Evolutionary conservation across 2,797 vertebrate species (phyloP).

Genomic region (Acridotheres tristis): DNA sequence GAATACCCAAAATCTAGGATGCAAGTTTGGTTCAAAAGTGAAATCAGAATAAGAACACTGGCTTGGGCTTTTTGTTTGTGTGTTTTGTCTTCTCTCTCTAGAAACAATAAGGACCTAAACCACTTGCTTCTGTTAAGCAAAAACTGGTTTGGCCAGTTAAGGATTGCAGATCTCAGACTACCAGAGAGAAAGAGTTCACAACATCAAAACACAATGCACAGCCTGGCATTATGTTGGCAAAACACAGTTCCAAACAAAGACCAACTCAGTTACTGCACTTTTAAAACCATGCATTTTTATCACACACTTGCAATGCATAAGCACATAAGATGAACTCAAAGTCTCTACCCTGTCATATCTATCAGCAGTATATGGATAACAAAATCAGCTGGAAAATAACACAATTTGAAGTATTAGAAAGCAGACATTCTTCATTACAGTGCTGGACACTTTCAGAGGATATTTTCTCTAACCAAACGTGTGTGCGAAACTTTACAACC

Average conservation of each 20-base stretch:
- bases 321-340: neutral
- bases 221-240: neutral
- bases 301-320: rapidly evolving
- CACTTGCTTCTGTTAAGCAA: neutral
- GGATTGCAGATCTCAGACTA: neutral
- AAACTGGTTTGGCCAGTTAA: conserved; percentile 42
- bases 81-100: neutral
- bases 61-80: neutral
- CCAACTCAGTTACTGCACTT: neutral
- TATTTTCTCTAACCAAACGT: neutral
- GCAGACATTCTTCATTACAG: neutral
- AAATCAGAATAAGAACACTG: neutral
- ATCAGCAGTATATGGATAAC: neutral
- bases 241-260: neutral
- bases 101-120: neutral
- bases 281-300: neutral
- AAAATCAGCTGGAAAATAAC: neutral
- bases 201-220: neutral
- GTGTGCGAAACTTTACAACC: neutral
- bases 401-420: neutral
- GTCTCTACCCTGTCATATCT: neutral
- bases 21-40: neutral
- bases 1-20: neutral
- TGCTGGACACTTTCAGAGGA: neutral
- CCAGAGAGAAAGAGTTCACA: neutral